phyloP scores from a whole-genome alignment of 2,113 vertebrate species.

The Calypte anna region DNA sequence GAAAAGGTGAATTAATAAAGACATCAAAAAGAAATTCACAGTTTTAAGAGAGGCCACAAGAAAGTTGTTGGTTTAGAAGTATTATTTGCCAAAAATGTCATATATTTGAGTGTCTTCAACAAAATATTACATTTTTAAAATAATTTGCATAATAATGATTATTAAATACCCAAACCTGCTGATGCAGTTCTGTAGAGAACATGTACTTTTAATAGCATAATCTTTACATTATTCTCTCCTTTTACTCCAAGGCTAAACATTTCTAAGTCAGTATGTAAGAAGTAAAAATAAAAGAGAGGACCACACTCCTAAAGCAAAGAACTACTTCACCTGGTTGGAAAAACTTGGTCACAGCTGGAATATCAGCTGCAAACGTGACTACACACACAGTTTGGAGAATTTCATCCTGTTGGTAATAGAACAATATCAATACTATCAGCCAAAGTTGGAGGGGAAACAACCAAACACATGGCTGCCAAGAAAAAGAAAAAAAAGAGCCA shows the following conservation, averaged over 20 bases:
- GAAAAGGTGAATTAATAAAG: not conserved
- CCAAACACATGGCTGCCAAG: not conserved
- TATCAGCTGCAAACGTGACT: not conserved
- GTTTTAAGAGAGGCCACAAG: not conserved
- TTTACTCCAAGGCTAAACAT: not conserved
- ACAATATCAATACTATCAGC: not conserved
- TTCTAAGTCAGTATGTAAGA: not conserved
- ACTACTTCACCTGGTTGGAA: not conserved
- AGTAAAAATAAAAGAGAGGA: not conserved
- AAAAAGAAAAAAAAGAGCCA: not conserved
- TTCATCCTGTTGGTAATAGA: not conserved
- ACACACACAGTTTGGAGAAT: not conserved
- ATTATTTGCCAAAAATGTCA: not conserved
- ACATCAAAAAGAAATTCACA: not conserved
- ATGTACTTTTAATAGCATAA: not conserved
- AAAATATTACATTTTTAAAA: not conserved
- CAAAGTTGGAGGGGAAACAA: not conserved
- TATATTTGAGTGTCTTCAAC: not conserved
- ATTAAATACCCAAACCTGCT: not conserved
- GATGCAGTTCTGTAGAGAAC: not conserved
- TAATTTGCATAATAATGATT: not conserved
- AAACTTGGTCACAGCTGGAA: not conserved
- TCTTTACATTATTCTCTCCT: not conserved
- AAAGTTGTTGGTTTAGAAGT: not conserved
- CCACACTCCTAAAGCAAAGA: not conserved